Evolutionary conservation across 2,888 invertebrate species (phyloP), one percentile per base, ranked within the genome.

Genomic region (Allygus modestus): DNA sequence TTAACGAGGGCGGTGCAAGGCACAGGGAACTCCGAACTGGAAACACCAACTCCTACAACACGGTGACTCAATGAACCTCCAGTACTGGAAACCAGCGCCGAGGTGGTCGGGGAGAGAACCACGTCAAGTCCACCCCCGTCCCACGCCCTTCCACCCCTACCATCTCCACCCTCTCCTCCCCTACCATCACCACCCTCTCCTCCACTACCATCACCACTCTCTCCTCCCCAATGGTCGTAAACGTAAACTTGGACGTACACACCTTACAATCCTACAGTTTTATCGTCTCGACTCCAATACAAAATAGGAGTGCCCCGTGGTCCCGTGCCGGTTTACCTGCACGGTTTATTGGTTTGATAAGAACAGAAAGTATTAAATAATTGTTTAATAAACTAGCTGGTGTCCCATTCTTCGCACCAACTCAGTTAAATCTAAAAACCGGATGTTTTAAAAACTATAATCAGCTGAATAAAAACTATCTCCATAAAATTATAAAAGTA

Each of bases 11-110:
- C 28, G 26, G 65, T 31, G 65, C 28, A 15, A 28, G 65, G 65
- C 65, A 65, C 65, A 15, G 26, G n/a, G n/a, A 65, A 65, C 65
- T 65, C 15, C 58, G 58, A 58, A 58, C 58, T 23, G 23, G 28
- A 12, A 65, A 65, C 65, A 11, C 4, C 1, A 12, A 31, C 28
- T 28, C 7, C 9, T 23, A 2, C 2, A 23, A 2, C n/a, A n/a
- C 65, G 28, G 28, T 28, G 65, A 65, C 28, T 65, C 65, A 28
- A 58, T 28, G 65, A 17, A 31, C 20, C 28, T 28, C 65, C 26
- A 15, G 65, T 12, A 65, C 65, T 65, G 17, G 17, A 5, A 4
- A 65, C 65, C 28, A 20, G 65, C 65, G 65, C 65, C 65, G 65
- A 1, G 65, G 31, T 17, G 65, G 65, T 15, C 4, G 28, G 28